phyloP scores from a whole-genome alignment of 2,888 invertebrate genomes.

The Tiliacea aurago region DNA sequence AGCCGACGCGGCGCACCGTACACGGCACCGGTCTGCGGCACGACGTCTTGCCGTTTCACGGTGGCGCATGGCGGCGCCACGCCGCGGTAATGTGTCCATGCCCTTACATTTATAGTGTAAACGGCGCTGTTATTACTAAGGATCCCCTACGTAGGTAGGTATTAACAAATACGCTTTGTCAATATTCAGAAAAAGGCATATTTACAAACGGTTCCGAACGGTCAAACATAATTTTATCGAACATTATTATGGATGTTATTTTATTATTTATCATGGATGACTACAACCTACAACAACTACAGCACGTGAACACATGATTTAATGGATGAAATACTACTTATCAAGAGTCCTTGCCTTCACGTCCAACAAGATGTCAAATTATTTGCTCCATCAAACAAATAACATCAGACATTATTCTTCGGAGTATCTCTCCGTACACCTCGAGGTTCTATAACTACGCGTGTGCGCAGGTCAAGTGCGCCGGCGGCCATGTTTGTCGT shows the following conservation, averaged over 20 bases:
- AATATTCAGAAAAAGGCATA: too few relatives aligned
- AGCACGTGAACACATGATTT: neutral
- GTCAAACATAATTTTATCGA: neutral
- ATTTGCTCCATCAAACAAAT: conserved; percentile 41
- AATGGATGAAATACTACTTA: neutral
- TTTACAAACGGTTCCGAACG: neutral
- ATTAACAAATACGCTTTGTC: too few relatives aligned
- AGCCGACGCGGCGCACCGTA: too few relatives aligned
- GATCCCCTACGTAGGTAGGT: too few relatives aligned
- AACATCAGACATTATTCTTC: conserved; percentile 29
- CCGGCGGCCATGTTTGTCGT: conserved; percentile 61
- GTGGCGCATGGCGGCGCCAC: too few relatives aligned
- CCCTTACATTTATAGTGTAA: too few relatives aligned
- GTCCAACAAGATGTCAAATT: conserved; percentile 27
- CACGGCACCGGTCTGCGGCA: too few relatives aligned
- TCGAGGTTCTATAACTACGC: conserved; percentile 23
- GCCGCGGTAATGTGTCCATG: too few relatives aligned
- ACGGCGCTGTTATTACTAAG: too few relatives aligned
- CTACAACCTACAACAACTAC: neutral
- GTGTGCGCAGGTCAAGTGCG: conserved; percentile 64
- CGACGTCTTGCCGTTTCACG: too few relatives aligned
- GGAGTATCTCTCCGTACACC: neutral
- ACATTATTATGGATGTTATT: too few relatives aligned
- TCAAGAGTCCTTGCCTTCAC: conserved; percentile 7
- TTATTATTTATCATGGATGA: neutral